phyloP scores from a whole-genome alignment of 1,140 invertebrate genomes.

The Ditylenchus dipsaci region DNA sequence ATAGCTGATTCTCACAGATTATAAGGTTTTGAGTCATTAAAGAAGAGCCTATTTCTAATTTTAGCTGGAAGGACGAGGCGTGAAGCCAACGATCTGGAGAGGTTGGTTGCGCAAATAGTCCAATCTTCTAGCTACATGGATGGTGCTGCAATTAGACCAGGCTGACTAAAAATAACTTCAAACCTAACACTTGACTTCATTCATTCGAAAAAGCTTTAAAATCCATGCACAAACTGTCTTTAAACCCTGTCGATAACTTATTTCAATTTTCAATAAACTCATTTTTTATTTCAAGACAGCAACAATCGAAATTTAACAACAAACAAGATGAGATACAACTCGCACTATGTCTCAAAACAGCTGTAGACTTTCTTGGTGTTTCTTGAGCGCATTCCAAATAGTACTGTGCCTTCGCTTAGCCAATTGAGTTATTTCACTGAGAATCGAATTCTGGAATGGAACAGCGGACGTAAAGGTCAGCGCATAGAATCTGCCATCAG shows the following conservation, averaged over 20 bases:
- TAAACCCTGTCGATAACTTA: too few relatives aligned
- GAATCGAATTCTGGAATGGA: constrained; percentile 9
- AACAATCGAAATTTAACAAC: too few relatives aligned
- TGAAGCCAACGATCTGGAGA: not conserved
- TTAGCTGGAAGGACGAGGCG: not conserved
- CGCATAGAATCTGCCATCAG: constrained; percentile 16
- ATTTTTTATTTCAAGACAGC: too few relatives aligned
- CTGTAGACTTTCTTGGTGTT: constrained; percentile 4
- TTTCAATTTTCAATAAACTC: too few relatives aligned
- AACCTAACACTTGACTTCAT: too few relatives aligned
- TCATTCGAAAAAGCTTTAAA: too few relatives aligned
- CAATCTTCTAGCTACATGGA: not conserved
- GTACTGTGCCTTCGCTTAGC: constrained; percentile 25
- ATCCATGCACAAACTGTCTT: too few relatives aligned
- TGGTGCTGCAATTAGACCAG: not conserved
- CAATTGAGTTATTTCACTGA: constrained; percentile 19
- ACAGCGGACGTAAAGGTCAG: constrained; percentile 8
- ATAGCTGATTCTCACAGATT: too few relatives aligned
- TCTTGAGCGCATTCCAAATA: constrained; percentile 13
- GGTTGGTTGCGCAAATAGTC: not conserved
- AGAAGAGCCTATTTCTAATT: not conserved
- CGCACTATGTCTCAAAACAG: not conserved
- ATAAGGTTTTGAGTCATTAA: too few relatives aligned
- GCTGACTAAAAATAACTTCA: not conserved
- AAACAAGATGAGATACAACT: too few relatives aligned